phyloP scores from a whole-genome alignment of 2,888 invertebrate species.

The Drosophila mulleri region DNA sequence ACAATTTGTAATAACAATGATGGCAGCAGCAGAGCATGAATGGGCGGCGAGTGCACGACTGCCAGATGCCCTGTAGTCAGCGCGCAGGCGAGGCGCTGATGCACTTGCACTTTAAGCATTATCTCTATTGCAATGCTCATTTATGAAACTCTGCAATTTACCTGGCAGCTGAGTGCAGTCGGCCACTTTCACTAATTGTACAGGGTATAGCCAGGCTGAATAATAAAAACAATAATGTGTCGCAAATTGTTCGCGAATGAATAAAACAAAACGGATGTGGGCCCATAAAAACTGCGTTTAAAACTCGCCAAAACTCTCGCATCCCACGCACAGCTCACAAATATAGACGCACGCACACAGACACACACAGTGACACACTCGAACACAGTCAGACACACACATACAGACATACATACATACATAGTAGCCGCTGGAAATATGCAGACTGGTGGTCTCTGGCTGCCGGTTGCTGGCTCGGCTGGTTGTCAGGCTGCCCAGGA shows the following conservation, averaged over 20 bases:
- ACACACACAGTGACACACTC: neutral
- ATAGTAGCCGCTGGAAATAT: conserved; percentile 49
- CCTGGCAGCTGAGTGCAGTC: neutral
- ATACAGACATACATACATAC: conserved; percentile 15
- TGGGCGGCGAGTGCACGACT: neutral
- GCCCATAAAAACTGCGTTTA: conserved; percentile 71
- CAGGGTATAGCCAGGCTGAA: conserved; percentile 44
- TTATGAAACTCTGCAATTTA: neutral
- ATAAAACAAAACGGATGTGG: conserved; percentile 75
- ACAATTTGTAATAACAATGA: conserved; percentile 46
- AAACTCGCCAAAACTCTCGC: conserved; percentile 56
- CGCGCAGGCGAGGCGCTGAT: neutral
- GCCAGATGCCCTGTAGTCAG: neutral
- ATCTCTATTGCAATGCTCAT: neutral
- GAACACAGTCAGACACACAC: neutral
- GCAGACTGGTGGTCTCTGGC: conserved; percentile 29
- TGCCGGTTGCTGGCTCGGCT: neutral
- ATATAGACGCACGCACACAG: neutral
- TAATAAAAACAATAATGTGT: conserved; percentile 76
- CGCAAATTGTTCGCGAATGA: conserved; percentile 76
- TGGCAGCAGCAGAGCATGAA: conserved; percentile 6
- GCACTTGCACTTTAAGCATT: neutral
- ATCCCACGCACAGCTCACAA: conserved; percentile 26
- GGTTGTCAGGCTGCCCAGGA: conserved; percentile 50
- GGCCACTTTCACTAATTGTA: neutral